Percentiles rank a stretch among this genome's conserved stretches.
Evolutionary conservation across 2,888 invertebrate species (phyloP).

Genomic region (Drosophila setosimentum): DNA sequence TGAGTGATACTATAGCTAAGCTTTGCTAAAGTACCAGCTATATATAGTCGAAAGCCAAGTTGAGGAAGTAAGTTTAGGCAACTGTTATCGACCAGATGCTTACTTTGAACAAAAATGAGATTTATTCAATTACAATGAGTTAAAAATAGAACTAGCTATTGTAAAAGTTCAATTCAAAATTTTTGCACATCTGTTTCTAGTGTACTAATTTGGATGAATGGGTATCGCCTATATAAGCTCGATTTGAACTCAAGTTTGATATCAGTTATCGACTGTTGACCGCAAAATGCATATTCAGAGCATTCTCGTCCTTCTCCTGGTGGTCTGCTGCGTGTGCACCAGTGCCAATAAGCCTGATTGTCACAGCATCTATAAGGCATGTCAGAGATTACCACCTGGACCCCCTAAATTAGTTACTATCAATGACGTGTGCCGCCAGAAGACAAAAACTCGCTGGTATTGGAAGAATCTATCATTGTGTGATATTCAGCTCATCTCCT

Average conservation of each 20-base stretch:
- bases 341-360: constrained; percentile 31
- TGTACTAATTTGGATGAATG: not conserved
- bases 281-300: constrained; percentile 34
- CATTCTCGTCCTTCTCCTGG: constrained; percentile 29
- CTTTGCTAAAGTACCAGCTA: not conserved
- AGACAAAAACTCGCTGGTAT: constrained; percentile 3
- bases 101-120: not conserved
- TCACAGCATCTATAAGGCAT: constrained; percentile 23
- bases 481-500: constrained; percentile 44
- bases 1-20: constrained; percentile 5
- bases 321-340: constrained; percentile 16
- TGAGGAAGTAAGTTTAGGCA: constrained; percentile 6
- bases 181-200: not conserved
- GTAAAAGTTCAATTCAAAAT: not conserved
- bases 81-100: constrained; percentile 25
- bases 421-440: constrained; percentile 32
- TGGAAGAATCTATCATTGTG: constrained; percentile 43
- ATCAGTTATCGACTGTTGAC: constrained; percentile 27
- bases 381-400: constrained; percentile 10
- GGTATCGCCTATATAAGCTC: constrained; percentile 37
- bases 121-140: not conserved
- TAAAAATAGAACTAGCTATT: not conserved
- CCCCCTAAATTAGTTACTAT: not conserved
- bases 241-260: not conserved
- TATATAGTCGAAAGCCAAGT: constrained; percentile 33